A percentile compares a stretch with the other conserved stretches of the same genome.
Evolutionary conservation across 2,888 invertebrate species (phyloP).

Genomic region (Himalopsyche kuldschensis): DNA sequence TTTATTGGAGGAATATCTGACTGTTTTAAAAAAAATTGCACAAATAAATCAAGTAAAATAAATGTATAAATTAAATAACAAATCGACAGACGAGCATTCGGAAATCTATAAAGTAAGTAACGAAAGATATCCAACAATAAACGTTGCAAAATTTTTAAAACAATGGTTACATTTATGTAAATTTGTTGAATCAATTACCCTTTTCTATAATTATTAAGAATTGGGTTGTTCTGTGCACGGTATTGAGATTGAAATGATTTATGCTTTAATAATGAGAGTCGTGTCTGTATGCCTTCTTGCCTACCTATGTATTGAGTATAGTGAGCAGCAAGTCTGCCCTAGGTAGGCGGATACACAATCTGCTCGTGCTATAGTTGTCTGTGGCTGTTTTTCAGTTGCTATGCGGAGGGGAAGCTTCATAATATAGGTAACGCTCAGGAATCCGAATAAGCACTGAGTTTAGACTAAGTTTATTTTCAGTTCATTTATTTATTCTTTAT

Average conservation of each 20-base stretch:
- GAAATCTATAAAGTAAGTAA: too few relatives aligned
- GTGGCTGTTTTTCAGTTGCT: neutral
- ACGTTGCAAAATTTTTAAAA: too few relatives aligned
- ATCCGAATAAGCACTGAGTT: neutral
- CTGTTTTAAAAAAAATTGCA: too few relatives aligned
- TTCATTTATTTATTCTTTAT: too few relatives aligned
- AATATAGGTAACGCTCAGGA: neutral
- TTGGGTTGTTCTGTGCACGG: neutral
- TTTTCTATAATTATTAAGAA: neutral
- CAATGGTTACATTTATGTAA: too few relatives aligned
- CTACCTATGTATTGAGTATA: neutral
- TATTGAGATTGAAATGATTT: neutral
- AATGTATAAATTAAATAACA: too few relatives aligned
- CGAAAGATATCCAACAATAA: too few relatives aligned
- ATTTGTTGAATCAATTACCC: too few relatives aligned
- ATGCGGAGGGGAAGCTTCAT: neutral
- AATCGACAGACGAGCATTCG: too few relatives aligned
- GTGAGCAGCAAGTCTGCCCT: neutral
- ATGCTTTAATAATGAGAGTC: neutral
- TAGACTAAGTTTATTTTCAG: too few relatives aligned
- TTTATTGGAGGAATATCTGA: too few relatives aligned
- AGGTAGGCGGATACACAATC: neutral
- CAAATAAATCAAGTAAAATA: too few relatives aligned
- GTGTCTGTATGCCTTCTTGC: neutral
- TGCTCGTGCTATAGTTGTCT: neutral